Evolutionary conservation across 2,797 vertebrate species (phyloP).

Genomic region (Fundulus diaphanus): DNA sequence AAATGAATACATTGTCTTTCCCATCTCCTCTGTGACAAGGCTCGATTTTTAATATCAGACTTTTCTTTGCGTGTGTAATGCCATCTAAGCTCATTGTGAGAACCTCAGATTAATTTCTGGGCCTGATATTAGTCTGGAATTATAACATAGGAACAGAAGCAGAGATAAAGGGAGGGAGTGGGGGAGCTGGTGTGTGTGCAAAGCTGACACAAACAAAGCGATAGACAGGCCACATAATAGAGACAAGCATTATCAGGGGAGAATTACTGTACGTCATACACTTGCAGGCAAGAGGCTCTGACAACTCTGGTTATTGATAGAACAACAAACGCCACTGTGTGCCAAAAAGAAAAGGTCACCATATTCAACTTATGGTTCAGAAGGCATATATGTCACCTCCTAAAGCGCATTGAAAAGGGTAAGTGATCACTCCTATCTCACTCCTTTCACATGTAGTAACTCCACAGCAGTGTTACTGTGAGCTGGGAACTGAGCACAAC

Average conservation of each 20-base stretch:
- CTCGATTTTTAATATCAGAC: constrained; percentile 74
- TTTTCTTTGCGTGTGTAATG: constrained; percentile 79
- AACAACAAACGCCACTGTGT: constrained; percentile 50
- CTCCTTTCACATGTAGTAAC: constrained; percentile 11
- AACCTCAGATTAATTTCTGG: constrained; percentile 76
- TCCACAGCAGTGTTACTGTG: neutral
- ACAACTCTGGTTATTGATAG: constrained; percentile 54
- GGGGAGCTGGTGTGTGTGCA: constrained; percentile 29
- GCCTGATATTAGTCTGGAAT: constrained; percentile 64
- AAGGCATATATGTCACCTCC: constrained; percentile 24
- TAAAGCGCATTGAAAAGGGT: constrained; percentile 37
- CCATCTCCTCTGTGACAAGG: constrained; percentile 44
- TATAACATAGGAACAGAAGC: constrained; percentile 45
- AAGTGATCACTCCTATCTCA: constrained; percentile 12
- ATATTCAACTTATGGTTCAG: constrained; percentile 43
- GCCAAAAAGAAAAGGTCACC: constrained; percentile 62
- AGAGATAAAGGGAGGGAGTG: constrained; percentile 25
- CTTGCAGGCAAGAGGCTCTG: constrained; percentile 26
- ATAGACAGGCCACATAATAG: constrained; percentile 41
- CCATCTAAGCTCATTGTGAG: constrained; percentile 79
- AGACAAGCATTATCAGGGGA: constrained; percentile 52
- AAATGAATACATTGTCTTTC: constrained; percentile 36
- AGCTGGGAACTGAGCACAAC: neutral
- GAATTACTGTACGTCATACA: constrained; percentile 56
- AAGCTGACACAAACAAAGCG: constrained; percentile 44